Base-by-base conservation (phyloP, 2,797 vertebrate species). In the Argyrosomus regius region DNA sequence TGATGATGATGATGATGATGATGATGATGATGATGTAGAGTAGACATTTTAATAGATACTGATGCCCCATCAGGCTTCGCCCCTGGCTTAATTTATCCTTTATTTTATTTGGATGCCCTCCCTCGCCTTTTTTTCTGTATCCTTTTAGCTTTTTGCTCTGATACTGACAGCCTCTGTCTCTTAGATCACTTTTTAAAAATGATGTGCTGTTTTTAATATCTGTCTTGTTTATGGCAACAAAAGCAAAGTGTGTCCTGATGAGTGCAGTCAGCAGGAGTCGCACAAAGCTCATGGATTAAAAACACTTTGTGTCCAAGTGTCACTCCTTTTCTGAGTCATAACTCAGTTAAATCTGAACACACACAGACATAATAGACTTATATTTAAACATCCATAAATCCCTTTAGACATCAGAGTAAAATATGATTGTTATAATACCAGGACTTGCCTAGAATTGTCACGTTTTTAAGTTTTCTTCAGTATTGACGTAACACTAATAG, bases 151-250 rank as follows among this genome's bases (percentile, higher is more conserved):
- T 69, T 81, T 75, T 26, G 61, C 54, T 86, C 82, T 78, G 82
- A 86, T 81, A 80, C 85, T 80, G 86, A 86, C 69, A 28, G 48
- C 75, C 68, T 83, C 68, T 61, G 65, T 81, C 59, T 82, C 58
- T 67, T 58, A 3, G 11, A 58, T 85, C 43, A 9, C 72, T 78
- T 75, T 77, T 64, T 18, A 65, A 28, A 35, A 75, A 79, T 20
- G 12, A 80, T 56, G 16, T 79, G 70, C 78, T 80, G 57, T 80
- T 48, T 86, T 87, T 69, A 61, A 58, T 58, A 13, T 35, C 2
- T 45, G 24, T 54, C 57, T 61, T 16, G 20, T 53, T 31, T 49
- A 8, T 67, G 53, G 50, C 39, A 45, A n/a, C 26, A 35, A 65
- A 78, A 22, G 18, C 61, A 14, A 43, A 39, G 5, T 4, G 18